Conservation (phyloP, 2,797 vertebrate species). For the Forpus xanthops region DNA sequence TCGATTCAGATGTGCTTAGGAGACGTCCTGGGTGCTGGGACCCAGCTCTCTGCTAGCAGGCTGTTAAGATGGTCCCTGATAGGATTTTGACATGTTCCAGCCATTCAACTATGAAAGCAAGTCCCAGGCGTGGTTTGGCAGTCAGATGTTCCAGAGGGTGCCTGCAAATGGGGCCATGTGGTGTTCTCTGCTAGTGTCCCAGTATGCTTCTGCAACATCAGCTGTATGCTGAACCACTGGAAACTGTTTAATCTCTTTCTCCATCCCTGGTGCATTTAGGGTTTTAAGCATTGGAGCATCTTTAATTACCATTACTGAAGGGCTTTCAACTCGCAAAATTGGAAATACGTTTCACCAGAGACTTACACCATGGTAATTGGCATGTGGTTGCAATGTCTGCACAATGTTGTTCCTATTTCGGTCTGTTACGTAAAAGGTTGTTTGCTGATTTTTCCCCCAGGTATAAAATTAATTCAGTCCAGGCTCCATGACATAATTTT, state of each 20-base stretch:
- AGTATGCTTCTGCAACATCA: not conserved
- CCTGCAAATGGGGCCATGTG: not conserved
- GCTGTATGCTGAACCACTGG: not conserved
- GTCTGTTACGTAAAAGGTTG: not conserved
- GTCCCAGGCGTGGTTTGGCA: not conserved
- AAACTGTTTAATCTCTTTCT: not conserved
- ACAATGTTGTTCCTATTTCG: not conserved
- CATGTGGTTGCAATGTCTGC: not conserved
- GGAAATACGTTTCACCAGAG: not conserved
- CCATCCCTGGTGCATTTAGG: not conserved
- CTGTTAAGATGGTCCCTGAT: not conserved
- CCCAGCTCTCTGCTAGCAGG: not conserved
- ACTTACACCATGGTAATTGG: not conserved
- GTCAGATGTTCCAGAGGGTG: not conserved
- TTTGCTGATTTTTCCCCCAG: not conserved
- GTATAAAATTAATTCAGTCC: not conserved
- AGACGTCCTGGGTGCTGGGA: not conserved
- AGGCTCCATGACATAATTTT: not conserved
- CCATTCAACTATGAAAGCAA: not conserved
- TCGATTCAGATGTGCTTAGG: fast-evolving
- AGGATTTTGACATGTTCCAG: fast-evolving
- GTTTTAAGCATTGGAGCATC: not conserved
- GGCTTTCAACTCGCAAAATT: constrained; percentile 22
- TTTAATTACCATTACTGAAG: constrained; percentile 32
- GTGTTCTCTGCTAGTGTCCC: not conserved